Evolutionary conservation across 2,797 vertebrate species (phyloP), one percentile per base, ranked within the genome.

Genomic region (Characodon lateralis): DNA sequence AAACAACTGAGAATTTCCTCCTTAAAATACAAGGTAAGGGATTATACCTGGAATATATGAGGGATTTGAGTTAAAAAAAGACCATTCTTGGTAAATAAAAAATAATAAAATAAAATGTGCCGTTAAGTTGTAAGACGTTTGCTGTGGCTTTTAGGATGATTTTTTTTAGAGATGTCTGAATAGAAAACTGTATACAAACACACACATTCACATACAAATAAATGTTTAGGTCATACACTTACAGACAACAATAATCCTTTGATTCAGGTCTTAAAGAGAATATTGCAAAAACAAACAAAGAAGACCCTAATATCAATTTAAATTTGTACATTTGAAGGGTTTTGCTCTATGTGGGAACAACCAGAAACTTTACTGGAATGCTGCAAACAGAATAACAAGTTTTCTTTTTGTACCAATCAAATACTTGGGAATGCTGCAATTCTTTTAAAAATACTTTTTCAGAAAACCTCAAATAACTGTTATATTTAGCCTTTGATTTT

Each of bases 261-360:
- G 51, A 24, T 72, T 55, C 71, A 72, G 51, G 50, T 55, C 51
- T 72, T 35, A 55, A 53, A 72, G 51, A 56, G 71, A 28, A 35
- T 24, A 53, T 55, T 24, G 5, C 3, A 6, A 35, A 72, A 46
- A 26, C 24, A 41, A 70, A 31, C 9, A 50, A 50, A 50, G 2
- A 31, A 20, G 16, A 35, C 28, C 31, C 18, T 24, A 41, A 39
- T 63, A 35, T 41, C 24, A 10, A 41, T 66, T 41, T 13, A n/a
- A 46, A 12, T 46, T 69, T 12, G 46, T 14, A 43, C 12, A 69
- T 53, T 12, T 53, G 26, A 12, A 39, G 35, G 41, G 53, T 31
- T 8, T 35, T 31, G 9, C 48, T 12, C 53, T 12, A 9, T 71
- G 70, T 35, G 20, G 28, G 28, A 35, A 35, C 31, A 66, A 28